These are phyloP conservation scores for Idaea dimidiata DNA, from an alignment of 2,888 invertebrate species.

Conservation along the genomic window DNA sequence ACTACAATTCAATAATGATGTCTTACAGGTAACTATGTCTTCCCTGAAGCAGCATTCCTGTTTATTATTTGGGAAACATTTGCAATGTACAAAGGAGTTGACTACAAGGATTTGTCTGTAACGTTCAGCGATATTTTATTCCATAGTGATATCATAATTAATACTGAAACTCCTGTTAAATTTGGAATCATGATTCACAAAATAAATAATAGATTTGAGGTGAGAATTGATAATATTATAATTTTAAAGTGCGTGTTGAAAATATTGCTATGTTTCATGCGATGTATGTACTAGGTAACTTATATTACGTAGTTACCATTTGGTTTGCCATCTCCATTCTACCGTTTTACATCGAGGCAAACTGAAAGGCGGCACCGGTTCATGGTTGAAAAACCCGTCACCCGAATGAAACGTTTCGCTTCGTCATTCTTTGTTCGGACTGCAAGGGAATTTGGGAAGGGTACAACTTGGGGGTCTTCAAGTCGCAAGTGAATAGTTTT, in stretches of 20 bases:
- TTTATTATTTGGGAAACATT: slow-evolving; percentile 75
- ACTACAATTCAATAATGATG: not conserved
- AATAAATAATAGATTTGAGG: slow-evolving; percentile 39
- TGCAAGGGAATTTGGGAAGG: too few species aligned
- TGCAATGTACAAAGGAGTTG: slow-evolving; percentile 53
- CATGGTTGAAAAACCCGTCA: too few species aligned
- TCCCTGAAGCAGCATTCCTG: slow-evolving; percentile 83
- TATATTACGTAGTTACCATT: too few species aligned
- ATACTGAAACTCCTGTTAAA: slow-evolving; percentile 21
- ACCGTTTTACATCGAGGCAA: too few species aligned
- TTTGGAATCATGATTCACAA: slow-evolving; percentile 32
- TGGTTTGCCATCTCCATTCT: too few species aligned
- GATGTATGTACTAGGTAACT: too few species aligned
- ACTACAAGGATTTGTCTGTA: slow-evolving; percentile 44
- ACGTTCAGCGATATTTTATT: slow-evolving; percentile 31
- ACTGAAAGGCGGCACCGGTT: too few species aligned
- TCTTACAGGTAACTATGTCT: slow-evolving; percentile 76
- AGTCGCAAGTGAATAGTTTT: too few species aligned
- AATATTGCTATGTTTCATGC: too few species aligned
- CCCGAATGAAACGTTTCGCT: too few species aligned
- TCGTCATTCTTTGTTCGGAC: too few species aligned
- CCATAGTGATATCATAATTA: slow-evolving; percentile 25
- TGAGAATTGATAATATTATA: slow-evolving; percentile 17
- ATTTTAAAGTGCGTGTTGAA: slow-evolving; percentile 14
- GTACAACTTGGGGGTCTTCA: too few species aligned